These are phyloP conservation scores for Caenorhabditis sp. DNA, from an alignment of 2,888 invertebrate genomes.

Conservation along the genomic window DNA sequence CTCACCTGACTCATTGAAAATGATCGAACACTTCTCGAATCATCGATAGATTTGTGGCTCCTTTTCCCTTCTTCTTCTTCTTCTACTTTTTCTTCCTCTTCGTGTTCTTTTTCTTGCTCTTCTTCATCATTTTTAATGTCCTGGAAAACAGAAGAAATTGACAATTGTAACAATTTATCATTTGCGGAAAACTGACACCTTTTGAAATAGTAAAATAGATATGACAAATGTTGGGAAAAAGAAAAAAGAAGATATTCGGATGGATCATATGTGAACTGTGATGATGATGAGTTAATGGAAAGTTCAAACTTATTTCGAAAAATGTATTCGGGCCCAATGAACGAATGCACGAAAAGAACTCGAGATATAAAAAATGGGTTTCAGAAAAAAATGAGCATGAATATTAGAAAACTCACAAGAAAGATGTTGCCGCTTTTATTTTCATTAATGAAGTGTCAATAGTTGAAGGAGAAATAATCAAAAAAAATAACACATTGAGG, in stretches of 20 bases:
- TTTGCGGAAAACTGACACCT: background rate
- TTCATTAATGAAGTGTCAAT: no score
- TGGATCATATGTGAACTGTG: background rate
- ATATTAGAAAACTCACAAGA: no score
- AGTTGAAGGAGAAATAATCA: no score
- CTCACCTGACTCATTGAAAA: conserved; percentile 4
- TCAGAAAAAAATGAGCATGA: no score
- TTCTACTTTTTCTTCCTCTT: conserved; percentile 10
- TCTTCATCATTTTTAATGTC: background rate
- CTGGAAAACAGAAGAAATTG: background rate
- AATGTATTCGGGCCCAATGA: no score
- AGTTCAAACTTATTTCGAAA: no score
- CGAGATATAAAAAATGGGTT: no score
- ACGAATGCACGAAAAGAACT: no score
- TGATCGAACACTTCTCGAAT: conserved; percentile 9
- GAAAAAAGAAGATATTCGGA: background rate
- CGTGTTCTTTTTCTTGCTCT: background rate
- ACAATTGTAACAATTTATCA: background rate
- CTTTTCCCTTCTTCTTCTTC: conserved; percentile 13
- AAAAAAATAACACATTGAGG: no score
- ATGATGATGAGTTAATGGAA: no score
- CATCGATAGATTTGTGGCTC: background rate
- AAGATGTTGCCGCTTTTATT: no score
- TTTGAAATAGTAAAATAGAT: background rate
- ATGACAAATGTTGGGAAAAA: background rate